Conservation (phyloP, 2,113 vertebrate species). For the Corythoichthys intestinalis region DNA sequence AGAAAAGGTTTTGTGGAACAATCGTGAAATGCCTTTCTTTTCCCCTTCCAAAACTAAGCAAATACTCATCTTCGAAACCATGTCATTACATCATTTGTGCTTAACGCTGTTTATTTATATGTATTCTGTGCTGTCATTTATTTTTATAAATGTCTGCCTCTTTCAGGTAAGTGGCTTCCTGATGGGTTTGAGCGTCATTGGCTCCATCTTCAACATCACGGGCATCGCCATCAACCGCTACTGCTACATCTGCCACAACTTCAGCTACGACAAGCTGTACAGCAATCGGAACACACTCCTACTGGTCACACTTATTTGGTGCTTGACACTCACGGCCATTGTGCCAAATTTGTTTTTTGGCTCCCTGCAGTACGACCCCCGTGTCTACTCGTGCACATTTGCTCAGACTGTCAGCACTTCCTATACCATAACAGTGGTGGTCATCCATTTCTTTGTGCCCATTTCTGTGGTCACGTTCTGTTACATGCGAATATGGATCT, state of each 20-base stretch:
- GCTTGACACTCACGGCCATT: not conserved
- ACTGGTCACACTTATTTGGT: slow-evolving; percentile 26
- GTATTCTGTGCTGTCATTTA: not conserved
- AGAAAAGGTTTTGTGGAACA: no score
- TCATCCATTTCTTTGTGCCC: not conserved
- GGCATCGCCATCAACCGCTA: not conserved
- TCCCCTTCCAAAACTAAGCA: no score
- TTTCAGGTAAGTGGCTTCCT: not conserved
- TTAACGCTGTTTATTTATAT: no score
- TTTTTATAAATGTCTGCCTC: not conserved
- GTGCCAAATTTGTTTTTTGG: slow-evolving; percentile 1
- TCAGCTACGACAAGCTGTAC: slow-evolving; percentile 40
- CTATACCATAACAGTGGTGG: not conserved
- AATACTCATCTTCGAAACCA: no score
- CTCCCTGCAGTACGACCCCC: not conserved
- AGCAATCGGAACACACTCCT: slow-evolving; percentile 43
- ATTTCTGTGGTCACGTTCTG: not conserved
- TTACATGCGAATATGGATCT: slow-evolving; percentile 1
- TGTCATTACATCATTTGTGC: no score
- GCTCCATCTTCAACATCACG: slow-evolving; percentile 3
- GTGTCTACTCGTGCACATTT: not conserved
- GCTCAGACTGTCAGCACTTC: not conserved
- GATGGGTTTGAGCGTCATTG: slow-evolving; percentile 2
- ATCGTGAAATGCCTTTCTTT: no score
- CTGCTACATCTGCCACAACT: slow-evolving; percentile 32